Evolutionary conservation across 2,797 vertebrate genomes (phyloP).

Genomic region (Spondyliosoma cantharus): DNA sequence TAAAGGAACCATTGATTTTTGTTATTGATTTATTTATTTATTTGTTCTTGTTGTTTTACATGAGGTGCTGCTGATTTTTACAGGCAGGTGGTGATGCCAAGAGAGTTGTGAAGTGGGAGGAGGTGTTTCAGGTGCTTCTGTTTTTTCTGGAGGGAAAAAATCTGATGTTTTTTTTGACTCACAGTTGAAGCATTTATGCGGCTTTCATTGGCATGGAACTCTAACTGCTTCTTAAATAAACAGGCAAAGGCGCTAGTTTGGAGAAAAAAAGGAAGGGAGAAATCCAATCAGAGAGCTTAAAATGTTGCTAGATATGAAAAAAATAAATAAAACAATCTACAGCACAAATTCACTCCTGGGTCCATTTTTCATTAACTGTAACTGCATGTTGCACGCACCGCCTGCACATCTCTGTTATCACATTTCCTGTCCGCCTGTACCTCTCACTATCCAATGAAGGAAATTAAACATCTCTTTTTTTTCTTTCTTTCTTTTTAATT

Average conservation of each 20-base stretch:
- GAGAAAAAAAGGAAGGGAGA: background rate
- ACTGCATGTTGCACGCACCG: no score
- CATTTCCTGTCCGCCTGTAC: no score
- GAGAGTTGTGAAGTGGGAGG: slow-evolving; percentile 2
- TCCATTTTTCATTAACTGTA: background rate
- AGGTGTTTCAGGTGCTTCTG: background rate
- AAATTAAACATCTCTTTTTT: no score
- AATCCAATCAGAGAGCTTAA: background rate
- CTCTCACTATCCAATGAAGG: no score
- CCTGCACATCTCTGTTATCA: no score
- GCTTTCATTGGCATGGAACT: background rate
- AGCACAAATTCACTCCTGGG: background rate
- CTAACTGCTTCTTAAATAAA: background rate
- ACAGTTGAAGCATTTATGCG: background rate
- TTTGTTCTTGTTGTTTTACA: background rate
- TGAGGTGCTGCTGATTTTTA: slow-evolving; percentile 8
- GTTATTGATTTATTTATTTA: background rate
- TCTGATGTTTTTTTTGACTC: background rate
- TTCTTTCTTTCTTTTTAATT: background rate
- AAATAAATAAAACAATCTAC: no score
- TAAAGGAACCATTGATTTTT: slow-evolving; percentile 16
- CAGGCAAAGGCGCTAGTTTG: background rate
- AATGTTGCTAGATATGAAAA: background rate
- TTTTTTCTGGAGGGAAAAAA: background rate
- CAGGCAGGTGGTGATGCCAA: background rate